Evolutionary conservation across 2,888 invertebrate species (phyloP), one percentile per base, ranked within the genome.

Genomic region (Callyntrura guangdongensis): DNA sequence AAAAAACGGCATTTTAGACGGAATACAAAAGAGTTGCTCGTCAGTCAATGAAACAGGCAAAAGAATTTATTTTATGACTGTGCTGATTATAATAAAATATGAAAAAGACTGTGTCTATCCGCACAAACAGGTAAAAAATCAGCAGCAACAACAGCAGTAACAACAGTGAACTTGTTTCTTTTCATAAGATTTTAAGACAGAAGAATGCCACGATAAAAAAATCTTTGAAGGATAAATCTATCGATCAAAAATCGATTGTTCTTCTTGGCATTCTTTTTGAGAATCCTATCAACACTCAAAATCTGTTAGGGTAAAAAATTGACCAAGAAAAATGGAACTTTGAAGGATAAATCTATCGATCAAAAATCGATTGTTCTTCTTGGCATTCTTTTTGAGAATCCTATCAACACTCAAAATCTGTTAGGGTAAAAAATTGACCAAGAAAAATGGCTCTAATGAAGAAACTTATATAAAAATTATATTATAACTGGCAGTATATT

Each of bases 331-430:
- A n/a, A n/a, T n/a, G n/a, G n/a, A n/a, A n/a, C n/a, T 12, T 53
- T 61, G 61, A 61, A 61, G n/a, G 20, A 77, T 20, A 47, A 77
- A 77, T 69, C 45, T 74, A 45, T 17, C 17, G 72, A 74, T 36
- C 72, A 47, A 36, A 36, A 74, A 45, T 22, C 47, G 47, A 74
- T 74, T 36, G 45, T 22, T 47, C 17, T 74, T 69, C 45, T 74
- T 74, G 17, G 5, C 8, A 9, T 69, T 69, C 36, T 36, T 36
- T 69, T 64, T 53, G 53, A 17, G 61, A 22, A 69, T 5, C 25
- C 47, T 74, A 74, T 74, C 72, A 74, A 47, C 72, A 74, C 72
- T 45, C n/a, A 11, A n/a, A 17, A 74, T 74, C 72, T 74, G 36
- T 47, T n/a, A 36, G 9, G n/a, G n/a, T n/a, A n/a, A n/a, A 69